A percentile compares a stretch with the other conserved stretches of the same genome.
phyloP scores from a whole-genome alignment of 1,140 invertebrate genomes.

The Hylaeus volcanicus region DNA sequence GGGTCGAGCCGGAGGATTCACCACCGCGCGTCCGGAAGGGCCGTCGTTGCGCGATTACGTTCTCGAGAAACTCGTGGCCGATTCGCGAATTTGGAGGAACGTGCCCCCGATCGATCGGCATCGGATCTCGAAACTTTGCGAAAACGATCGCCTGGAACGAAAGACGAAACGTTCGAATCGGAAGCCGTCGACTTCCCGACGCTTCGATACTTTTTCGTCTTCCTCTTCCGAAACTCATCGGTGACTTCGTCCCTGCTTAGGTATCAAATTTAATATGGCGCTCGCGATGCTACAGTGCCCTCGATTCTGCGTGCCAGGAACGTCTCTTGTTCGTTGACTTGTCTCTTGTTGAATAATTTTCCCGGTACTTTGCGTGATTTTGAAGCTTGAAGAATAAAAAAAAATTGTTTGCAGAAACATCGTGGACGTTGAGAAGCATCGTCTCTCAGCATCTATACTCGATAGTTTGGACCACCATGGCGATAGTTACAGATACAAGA shows the following conservation, averaged over 20 bases:
- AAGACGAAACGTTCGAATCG: slow-evolving; percentile 58
- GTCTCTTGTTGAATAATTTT: slow-evolving; percentile 61
- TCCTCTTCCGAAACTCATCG: too few species aligned
- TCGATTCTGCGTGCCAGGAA: slow-evolving; percentile 53
- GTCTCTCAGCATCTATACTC: too few species aligned
- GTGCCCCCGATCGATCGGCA: background rate
- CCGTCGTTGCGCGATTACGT: background rate
- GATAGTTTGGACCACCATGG: too few species aligned
- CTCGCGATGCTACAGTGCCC: slow-evolving; percentile 33
- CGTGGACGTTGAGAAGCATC: too few species aligned
- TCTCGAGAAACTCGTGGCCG: background rate
- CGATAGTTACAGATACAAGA: too few species aligned
- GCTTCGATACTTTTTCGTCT: background rate
- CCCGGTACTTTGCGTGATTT: slow-evolving; percentile 6
- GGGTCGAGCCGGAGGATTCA: slow-evolving; percentile 71
- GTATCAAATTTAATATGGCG: slow-evolving; percentile 25
- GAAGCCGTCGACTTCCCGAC: slow-evolving; percentile 50
- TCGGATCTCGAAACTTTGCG: background rate
- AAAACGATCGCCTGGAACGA: too few species aligned
- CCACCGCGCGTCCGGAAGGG: slow-evolving; percentile 52
- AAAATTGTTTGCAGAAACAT: too few species aligned
- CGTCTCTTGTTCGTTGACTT: slow-evolving; percentile 56
- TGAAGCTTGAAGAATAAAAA: too few species aligned
- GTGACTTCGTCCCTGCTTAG: too few species aligned
- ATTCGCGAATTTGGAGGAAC: background rate